Percentiles rank a stretch among this genome's conserved stretches.
phyloP scores from a whole-genome alignment of 2,797 vertebrate genomes.

The Mormyrus hasselquistii region DNA sequence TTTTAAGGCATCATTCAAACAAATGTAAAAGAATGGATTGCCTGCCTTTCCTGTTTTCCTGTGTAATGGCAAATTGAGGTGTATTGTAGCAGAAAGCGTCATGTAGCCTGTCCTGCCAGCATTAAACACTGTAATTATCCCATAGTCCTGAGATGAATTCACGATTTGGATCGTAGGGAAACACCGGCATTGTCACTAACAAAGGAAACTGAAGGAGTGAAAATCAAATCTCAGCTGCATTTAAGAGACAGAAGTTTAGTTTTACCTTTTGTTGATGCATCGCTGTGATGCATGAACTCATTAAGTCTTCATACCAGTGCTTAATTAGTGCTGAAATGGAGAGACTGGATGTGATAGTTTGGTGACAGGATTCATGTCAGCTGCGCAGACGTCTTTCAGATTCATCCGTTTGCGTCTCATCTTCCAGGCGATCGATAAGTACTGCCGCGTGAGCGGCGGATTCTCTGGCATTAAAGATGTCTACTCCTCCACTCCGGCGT shows the following conservation, averaged over 20 bases:
- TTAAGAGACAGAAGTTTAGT: constrained; percentile 1
- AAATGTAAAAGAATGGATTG: not conserved
- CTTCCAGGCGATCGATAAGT: constrained; percentile 88
- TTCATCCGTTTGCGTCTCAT: not conserved
- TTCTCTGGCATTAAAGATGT: constrained; percentile 98
- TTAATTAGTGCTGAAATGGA: not conserved
- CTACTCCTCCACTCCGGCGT: constrained; percentile 87
- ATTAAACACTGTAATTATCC: not conserved
- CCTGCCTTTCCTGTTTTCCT: constrained; percentile 4
- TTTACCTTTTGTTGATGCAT: not conserved
- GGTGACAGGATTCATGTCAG: not conserved
- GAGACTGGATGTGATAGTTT: not conserved
- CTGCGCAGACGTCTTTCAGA: not conserved
- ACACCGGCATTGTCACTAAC: not conserved
- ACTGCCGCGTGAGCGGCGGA: constrained; percentile 88
- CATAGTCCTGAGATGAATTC: not conserved
- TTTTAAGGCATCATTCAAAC: not conserved
- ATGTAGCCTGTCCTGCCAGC: not conserved
- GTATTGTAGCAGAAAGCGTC: not conserved
- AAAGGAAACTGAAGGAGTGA: not conserved
- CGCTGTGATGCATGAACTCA: not conserved
- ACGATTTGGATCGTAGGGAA: not conserved
- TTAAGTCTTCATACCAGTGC: not conserved
- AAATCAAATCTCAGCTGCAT: not conserved
- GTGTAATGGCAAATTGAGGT: constrained; percentile 5